Conservation (phyloP, 2,797 vertebrate species). For the Pipistrellus pygmaeus region DNA sequence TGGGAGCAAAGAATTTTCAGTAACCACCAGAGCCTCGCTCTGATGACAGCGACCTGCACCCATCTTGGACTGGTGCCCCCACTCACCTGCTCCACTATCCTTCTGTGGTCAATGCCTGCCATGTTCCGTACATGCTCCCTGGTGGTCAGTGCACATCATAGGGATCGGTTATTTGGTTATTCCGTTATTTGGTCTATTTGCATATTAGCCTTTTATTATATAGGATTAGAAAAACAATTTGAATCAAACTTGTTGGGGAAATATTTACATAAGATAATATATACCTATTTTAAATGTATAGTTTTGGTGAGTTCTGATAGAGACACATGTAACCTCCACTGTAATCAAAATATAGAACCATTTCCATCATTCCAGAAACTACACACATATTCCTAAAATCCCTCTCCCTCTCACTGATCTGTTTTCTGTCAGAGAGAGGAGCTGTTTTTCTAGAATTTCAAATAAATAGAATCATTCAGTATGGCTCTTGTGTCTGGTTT, state of each 20-base stretch:
- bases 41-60: too few relatives aligned
- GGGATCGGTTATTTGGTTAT: too few relatives aligned
- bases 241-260: neutral
- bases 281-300: neutral
- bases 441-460: slow-evolving; percentile 10
- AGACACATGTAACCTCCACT: neutral
- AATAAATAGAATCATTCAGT: neutral
- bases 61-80: too few relatives aligned
- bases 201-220: too few relatives aligned
- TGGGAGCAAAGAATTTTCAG: too few relatives aligned
- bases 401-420: neutral
- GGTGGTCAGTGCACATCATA: too few relatives aligned
- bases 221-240: neutral
- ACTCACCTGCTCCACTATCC: too few relatives aligned
- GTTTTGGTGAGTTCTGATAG: neutral
- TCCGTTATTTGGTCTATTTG: too few relatives aligned
- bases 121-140: too few relatives aligned
- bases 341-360: neutral
- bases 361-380: neutral
- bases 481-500: slow-evolving; percentile 20
- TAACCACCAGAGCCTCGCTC: too few relatives aligned
- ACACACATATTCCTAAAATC: neutral
- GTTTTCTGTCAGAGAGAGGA: neutral
- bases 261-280: slow-evolving; percentile 29
- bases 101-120: too few relatives aligned